These are phyloP conservation scores for Opisthocomus hoazin DNA, from an alignment of 2,113 vertebrate genomes.

Conservation along the genomic window DNA sequence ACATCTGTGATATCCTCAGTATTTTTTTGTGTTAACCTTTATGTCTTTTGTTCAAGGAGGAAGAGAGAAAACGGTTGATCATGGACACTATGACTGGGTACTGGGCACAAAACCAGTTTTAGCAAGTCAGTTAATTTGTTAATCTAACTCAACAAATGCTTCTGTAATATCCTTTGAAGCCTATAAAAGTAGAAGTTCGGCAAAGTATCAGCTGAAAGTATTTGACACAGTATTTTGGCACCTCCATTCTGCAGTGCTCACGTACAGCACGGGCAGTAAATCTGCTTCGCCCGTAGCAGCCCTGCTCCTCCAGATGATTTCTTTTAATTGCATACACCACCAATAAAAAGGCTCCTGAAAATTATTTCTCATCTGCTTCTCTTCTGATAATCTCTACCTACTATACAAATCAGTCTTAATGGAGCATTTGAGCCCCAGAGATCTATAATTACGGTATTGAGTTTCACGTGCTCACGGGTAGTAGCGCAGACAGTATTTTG, in stretches of 20 bases:
- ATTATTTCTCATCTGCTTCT: slow-evolving; percentile 73
- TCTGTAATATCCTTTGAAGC: background rate
- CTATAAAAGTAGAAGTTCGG: background rate
- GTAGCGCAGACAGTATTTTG: slow-evolving; percentile 58
- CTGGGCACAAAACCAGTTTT: background rate
- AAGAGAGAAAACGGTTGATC: background rate
- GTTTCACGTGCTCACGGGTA: slow-evolving; percentile 65
- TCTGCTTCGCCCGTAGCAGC: background rate
- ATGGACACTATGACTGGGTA: rapidly evolving
- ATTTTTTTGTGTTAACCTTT: background rate
- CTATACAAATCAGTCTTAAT: slow-evolving; percentile 71
- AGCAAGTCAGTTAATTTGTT: background rate
- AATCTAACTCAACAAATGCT: background rate
- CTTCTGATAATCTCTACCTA: slow-evolving; percentile 58
- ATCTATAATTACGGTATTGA: slow-evolving; percentile 77
- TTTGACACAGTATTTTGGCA: background rate
- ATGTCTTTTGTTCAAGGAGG: background rate
- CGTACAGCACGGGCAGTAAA: background rate
- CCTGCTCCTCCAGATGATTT: slow-evolving; percentile 8
- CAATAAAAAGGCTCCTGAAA: slow-evolving; percentile 47
- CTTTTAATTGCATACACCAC: background rate
- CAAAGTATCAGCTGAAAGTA: background rate
- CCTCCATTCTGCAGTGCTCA: background rate
- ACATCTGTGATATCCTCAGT: background rate
- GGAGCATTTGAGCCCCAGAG: slow-evolving; percentile 68